Conservation (phyloP, 1,140 invertebrate species). For the Meloidogyne floridensis region DNA sequence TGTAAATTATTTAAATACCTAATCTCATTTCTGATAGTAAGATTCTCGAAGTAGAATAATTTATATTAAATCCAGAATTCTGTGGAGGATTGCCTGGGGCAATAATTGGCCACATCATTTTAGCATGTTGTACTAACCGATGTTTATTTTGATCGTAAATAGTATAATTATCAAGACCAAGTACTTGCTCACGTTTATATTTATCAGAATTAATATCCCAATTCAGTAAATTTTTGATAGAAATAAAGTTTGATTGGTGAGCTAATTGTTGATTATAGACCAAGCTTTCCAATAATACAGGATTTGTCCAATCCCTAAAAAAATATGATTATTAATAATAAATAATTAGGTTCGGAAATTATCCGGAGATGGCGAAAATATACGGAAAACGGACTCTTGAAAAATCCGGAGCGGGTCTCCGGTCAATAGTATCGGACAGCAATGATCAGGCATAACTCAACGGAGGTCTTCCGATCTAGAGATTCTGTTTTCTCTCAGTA, state of each 20-base stretch:
- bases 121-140: neutral
- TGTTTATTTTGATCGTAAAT: neutral
- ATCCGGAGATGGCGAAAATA: too few species aligned
- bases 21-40: slow-evolving; percentile 16
- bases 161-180: neutral
- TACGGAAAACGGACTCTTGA: too few species aligned
- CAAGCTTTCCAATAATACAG: neutral
- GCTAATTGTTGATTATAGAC: neutral
- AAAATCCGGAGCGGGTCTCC: too few species aligned
- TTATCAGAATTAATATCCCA: slow-evolving; percentile 1
- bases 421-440: too few species aligned
- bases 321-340: too few species aligned
- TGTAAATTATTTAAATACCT: neutral
- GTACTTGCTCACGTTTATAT: neutral
- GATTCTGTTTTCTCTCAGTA: too few species aligned
- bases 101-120: slow-evolving; percentile 13
- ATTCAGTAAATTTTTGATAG: neutral
- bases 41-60: slow-evolving; percentile 8
- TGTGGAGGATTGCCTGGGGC: slow-evolving; percentile 6
- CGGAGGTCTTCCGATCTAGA: too few species aligned
- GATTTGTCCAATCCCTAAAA: neutral
- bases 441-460: too few species aligned
- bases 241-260: neutral
- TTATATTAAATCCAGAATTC: slow-evolving; percentile 18
- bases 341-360: too few species aligned